Conservation (phyloP, 2,888 invertebrate species). For the Polymixis lichenea region DNA sequence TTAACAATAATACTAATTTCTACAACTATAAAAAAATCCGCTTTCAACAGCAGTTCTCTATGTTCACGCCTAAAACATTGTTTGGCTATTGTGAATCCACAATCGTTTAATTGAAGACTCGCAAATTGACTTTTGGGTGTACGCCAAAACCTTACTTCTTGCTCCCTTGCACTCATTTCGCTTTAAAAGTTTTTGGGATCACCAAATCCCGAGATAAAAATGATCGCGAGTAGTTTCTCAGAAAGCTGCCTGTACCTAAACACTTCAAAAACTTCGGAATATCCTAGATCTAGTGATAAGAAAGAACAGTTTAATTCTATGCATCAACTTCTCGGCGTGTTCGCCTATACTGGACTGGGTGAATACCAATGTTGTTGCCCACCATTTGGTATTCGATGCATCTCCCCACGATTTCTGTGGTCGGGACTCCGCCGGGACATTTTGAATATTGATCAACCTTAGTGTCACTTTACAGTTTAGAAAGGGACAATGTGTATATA, state of each 20-base stretch:
- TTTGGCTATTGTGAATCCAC: background rate
- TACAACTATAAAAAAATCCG: no score
- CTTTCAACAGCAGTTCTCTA: background rate
- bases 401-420: constrained; percentile 87
- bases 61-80: background rate
- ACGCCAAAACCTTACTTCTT: background rate
- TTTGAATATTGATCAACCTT: constrained; percentile 86
- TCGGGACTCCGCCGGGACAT: constrained; percentile 80
- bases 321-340: constrained; percentile 79
- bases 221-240: constrained; percentile 6
- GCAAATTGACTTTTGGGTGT: no score
- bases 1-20: background rate
- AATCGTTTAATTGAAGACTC: background rate
- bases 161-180: background rate
- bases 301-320: constrained; percentile 78
- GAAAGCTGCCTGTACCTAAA: constrained; percentile 15
- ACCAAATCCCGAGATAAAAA: background rate
- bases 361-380: constrained; percentile 83
- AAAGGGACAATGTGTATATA: constrained; percentile 71
- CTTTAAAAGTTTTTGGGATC: background rate
- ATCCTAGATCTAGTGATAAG: constrained; percentile 76
- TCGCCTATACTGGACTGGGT: constrained; percentile 76
- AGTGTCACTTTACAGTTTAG: constrained; percentile 66
- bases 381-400: constrained; percentile 83
- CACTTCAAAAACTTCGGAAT: constrained; percentile 47